These are phyloP conservation scores for Hydrolagus colliei DNA, from an alignment of 2,797 vertebrate species.

Conservation along the genomic window DNA sequence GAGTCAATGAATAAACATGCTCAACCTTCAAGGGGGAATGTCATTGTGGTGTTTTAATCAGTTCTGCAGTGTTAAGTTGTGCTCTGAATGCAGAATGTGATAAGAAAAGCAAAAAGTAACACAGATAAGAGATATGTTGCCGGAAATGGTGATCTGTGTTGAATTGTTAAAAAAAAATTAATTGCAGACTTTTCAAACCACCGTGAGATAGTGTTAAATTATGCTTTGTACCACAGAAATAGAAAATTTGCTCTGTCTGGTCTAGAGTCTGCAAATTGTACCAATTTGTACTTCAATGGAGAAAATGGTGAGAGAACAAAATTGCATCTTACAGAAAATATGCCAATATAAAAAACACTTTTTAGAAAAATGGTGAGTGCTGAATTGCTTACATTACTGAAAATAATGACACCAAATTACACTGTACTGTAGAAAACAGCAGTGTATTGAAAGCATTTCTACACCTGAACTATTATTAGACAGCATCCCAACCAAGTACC, in stretches of 20 bases:
- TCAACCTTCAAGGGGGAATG: too few species aligned
- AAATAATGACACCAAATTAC: conserved; percentile 15
- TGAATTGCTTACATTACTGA: conserved; percentile 27
- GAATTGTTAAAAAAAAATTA: neutral
- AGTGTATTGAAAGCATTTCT: neutral
- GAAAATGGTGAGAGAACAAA: neutral
- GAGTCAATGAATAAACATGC: too few species aligned
- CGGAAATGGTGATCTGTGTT: neutral
- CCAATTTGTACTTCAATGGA: neutral
- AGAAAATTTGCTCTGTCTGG: neutral
- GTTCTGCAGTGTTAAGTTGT: too few species aligned
- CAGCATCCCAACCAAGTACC: neutral
- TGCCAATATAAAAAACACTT: neutral
- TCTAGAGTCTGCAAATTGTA: neutral
- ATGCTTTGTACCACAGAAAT: neutral
- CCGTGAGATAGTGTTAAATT: neutral
- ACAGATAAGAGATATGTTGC: neutral
- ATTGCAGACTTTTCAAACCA: neutral
- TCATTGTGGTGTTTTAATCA: too few species aligned
- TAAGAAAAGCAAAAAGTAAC: too few species aligned
- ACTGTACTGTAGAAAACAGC: neutral
- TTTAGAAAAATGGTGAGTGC: neutral
- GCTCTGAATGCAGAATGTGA: too few species aligned
- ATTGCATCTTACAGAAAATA: conserved; percentile 10
- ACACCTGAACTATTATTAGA: neutral